Evolutionary conservation across 2,888 invertebrate genomes (phyloP), one percentile per base, ranked within the genome.

Genomic region (Taphrorychus bicolor): DNA sequence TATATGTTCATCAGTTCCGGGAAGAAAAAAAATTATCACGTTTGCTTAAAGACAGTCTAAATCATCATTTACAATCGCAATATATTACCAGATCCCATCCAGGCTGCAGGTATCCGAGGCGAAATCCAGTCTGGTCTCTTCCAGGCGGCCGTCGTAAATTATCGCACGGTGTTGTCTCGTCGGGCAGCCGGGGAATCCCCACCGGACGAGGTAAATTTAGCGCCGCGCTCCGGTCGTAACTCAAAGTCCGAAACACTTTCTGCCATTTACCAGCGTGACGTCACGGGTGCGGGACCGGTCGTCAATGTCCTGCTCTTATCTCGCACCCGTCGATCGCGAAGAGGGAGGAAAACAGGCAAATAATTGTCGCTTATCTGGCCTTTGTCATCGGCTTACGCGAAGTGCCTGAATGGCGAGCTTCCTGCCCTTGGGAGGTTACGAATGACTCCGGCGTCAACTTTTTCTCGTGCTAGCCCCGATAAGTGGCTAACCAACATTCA

Each of bases 181-280:
- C 73, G 72, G 76, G 71, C 73, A 69, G 73, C 71, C 74, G 56
- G 42, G 59, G 65, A 24, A 70, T 59, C 74, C 77, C 75, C 73
- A 72, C 70, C 76, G 78, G 79, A 78, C 76, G 74, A 72, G 74
- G 75, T 72, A 77, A 79, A 80, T 80, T 79, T 79, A 79, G 73
- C 78, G 76, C 77, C 76, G 72, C 73, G 73, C 73, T 73, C 71
- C 73, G 73, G 73, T 74, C 76, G 79, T 80, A 80, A 79, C 77
- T 80, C 79, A 80, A 77, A 78, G 78, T 78, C 77, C 76, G 73
- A 76, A 77, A 76, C 77, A 78, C 77, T 78, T 70, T 67, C 51
- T 21, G 51, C 45, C 45, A 45, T 45, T 45, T 45, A 45, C 16
- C 5, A 45, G 16, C 45, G 45, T 45, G 45, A 45, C 45, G 45